Evolutionary conservation across 1,140 invertebrate genomes (phyloP), one percentile per base, ranked within the genome.

Genomic region (Tachypleus tridentatus): DNA sequence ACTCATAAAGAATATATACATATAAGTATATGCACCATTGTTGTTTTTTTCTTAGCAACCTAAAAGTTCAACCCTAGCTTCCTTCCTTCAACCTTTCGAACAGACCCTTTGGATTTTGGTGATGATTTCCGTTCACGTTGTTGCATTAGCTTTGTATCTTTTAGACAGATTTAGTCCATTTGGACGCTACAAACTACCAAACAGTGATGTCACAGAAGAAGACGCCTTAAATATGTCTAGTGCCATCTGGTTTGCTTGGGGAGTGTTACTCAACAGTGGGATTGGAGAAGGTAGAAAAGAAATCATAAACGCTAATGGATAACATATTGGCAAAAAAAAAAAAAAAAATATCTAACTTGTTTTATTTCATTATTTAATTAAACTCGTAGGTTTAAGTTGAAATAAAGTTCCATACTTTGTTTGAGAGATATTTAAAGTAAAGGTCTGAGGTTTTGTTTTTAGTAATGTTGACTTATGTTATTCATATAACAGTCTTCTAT

Each of bases 241-340:
- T 75, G 95, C 97, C 9, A 95, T 99, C 75, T 99, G 97, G 97
- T 99, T 99, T 80, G 93, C 97, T 59, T 99, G 96, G 96, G 97
- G 97, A 61, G 96, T 99, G 49, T 81, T 99, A 3, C 82, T 99
- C 4, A 99, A 99, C 78, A 96, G 91, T 75, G 97, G 97, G 49
- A 98, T 99, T 73, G 96, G 96, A 65, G 97, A 99, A 89, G 96
- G 95, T 87, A 71, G 29, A 29, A 29, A 29, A 29, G 29, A 29
- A 29, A 29, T 29, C 29, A 29, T 29, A 1, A 29, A 29, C 29
- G 29, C 29, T 29, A 29, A 29, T 29, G 29, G 29, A 29, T 29
- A 29, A 29, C 29, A 29, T 29, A 29, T 29, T 29, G 29, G 29
- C 29, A 29, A 29, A 29, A 29, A 29, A 1, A 29, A 29, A n/a